phyloP scores from a whole-genome alignment of 2,113 vertebrate genomes.

The Mesitornis unicolor region DNA sequence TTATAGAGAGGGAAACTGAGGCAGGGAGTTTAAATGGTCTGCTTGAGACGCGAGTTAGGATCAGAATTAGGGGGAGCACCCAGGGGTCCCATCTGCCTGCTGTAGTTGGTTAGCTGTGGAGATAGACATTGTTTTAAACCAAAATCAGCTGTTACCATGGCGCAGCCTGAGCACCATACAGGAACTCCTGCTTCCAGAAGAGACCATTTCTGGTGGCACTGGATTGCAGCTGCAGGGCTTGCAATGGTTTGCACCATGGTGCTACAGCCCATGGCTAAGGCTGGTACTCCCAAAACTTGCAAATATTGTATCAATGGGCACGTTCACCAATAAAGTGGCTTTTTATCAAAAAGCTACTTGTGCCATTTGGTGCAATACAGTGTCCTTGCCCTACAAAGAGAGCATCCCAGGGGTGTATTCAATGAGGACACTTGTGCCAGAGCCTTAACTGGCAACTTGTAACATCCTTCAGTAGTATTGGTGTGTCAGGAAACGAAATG shows the following conservation, averaged over 20 bases:
- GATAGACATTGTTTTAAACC: background rate
- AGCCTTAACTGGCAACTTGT: background rate
- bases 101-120: background rate
- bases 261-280: background rate
- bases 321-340: background rate
- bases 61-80: background rate
- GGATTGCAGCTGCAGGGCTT: background rate
- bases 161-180: background rate
- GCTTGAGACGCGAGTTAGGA: background rate
- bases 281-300: background rate
- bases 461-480: background rate
- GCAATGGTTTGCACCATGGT: background rate
- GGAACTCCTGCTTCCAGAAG: background rate
- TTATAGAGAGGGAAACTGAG: background rate
- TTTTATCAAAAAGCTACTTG: background rate
- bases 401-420: background rate
- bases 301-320: background rate
- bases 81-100: background rate
- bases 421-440: background rate
- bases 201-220: background rate
- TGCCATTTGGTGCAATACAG: background rate
- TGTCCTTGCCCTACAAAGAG: background rate
- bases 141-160: background rate
- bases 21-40: background rate
- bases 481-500: background rate